A percentile compares a stretch with the other conserved stretches of the same genome.
phyloP scores from a whole-genome alignment of 2,113 vertebrate genomes.

The Oceanites oceanicus region DNA sequence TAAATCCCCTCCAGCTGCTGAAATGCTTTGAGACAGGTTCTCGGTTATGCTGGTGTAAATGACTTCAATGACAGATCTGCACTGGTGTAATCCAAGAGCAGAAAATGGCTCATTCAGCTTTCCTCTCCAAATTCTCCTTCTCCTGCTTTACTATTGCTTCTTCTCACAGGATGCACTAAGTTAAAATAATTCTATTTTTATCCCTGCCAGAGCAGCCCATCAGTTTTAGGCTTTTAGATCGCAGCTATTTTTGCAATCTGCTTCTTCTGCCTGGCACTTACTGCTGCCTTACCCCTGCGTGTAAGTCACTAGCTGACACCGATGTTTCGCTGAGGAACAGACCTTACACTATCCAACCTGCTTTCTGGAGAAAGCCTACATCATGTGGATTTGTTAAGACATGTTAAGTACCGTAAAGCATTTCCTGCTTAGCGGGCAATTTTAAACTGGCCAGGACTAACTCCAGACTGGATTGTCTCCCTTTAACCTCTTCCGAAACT shows the following conservation, averaged over 20 bases:
- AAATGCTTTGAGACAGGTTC: constrained; percentile 5
- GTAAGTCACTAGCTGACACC: background rate
- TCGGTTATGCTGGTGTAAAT: background rate
- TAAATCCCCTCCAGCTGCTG: constrained; percentile 60
- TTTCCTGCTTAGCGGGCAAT: background rate
- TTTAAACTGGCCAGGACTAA: background rate
- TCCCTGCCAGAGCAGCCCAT: background rate
- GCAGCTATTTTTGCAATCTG: background rate
- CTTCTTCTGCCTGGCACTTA: background rate
- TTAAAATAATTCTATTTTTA: background rate
- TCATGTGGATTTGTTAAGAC: too few relatives aligned
- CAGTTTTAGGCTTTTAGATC: background rate
- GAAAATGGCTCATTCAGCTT: background rate
- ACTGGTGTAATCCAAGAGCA: background rate
- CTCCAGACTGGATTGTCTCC: background rate
- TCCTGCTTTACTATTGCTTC: background rate
- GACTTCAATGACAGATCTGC: background rate
- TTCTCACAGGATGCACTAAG: background rate
- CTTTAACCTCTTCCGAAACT: background rate
- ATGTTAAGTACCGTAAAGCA: background rate
- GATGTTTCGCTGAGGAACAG: background rate
- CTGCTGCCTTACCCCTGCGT: rapidly evolving
- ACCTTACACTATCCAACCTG: background rate
- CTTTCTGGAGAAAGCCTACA: background rate
- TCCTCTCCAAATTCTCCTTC: background rate